Percentiles rank a stretch among this genome's conserved stretches.
Evolutionary conservation across 2,113 vertebrate species (phyloP).

Genomic region (Vombatus ursinus): DNA sequence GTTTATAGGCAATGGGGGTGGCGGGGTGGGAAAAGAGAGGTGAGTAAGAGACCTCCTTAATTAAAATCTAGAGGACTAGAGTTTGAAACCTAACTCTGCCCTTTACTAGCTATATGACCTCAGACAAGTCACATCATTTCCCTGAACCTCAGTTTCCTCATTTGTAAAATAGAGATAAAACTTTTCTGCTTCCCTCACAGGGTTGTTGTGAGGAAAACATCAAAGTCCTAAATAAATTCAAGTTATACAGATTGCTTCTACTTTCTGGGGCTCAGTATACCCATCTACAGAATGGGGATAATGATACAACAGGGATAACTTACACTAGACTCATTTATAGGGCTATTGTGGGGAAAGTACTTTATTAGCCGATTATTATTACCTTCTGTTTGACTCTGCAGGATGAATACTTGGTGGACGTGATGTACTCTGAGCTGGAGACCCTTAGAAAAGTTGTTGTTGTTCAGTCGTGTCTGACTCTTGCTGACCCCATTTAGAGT

Average conservation of each 20-base stretch:
- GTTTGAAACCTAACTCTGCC: background rate
- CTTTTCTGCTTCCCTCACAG: no score
- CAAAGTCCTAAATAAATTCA: background rate
- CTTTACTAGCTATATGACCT: background rate
- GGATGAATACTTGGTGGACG: background rate
- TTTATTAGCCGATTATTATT: background rate
- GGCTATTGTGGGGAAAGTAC: background rate
- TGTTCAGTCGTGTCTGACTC: background rate
- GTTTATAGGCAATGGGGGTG: background rate
- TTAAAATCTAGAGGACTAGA: background rate
- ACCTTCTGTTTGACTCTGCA: background rate
- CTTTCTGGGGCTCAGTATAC: background rate
- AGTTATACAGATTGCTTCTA: background rate
- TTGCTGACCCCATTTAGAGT: background rate
- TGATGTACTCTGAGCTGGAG: background rate
- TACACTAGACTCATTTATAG: background rate
- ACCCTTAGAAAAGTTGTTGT: background rate
- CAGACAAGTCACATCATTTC: background rate
- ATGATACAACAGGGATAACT: background rate
- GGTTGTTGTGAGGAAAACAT: background rate
- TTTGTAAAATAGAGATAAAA: background rate
- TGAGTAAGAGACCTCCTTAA: background rate
- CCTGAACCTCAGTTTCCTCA: background rate
- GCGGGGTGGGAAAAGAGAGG: background rate
- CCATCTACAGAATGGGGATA: background rate